Base-by-base conservation (phyloP, 2,113 vertebrate genomes). In the Cygnus atratus region DNA sequence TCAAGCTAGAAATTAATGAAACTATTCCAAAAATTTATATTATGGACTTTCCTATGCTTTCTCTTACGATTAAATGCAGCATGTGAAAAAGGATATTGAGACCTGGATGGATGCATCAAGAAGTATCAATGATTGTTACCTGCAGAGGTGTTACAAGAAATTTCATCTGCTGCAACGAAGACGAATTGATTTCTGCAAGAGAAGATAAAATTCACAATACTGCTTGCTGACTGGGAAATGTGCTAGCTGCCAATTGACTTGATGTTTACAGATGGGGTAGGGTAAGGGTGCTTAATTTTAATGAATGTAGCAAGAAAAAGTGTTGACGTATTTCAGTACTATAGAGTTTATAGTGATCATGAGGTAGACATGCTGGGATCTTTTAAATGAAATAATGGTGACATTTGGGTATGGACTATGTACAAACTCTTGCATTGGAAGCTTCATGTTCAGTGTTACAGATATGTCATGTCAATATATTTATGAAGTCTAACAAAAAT, bases 181-280 rank as follows among this genome's bases (percentile, higher is more conserved):
- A 99, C 98, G 98, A 99, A 99, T 98, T 99, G 98, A 99, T 99
- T 99, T 99, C 99, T 99, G 99, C 98, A 99, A 99, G 98, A 99
- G 99, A 99, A 99, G 99, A 99, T 99, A 99, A 99, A 98, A 99
- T 99, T 99, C 98, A 99, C 98, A 99, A 99, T 98, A 98, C 98
- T 98, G 98, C 98, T 99, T 98, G 98, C 98, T 99, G 98, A 98
- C 98, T 98, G 98, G 98, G 97, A 97, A 96, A 98, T 97, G 98
- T 97, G 97, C 97, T 98, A 98, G 96, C 98, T 99, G 98, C 98
- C 98, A 95, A 98, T 96, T 98, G 98, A 98, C 96, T 98, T 92
- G 97, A 98, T 97, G 97, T 98, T 97, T 97, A 98, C 96, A 95
- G 98, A 98, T 97, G 98, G 95, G 97, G 96, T 96, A 96, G 93